Evolutionary conservation across 2,113 vertebrate species (phyloP).

Genomic region (Atlantisia rogersi): DNA sequence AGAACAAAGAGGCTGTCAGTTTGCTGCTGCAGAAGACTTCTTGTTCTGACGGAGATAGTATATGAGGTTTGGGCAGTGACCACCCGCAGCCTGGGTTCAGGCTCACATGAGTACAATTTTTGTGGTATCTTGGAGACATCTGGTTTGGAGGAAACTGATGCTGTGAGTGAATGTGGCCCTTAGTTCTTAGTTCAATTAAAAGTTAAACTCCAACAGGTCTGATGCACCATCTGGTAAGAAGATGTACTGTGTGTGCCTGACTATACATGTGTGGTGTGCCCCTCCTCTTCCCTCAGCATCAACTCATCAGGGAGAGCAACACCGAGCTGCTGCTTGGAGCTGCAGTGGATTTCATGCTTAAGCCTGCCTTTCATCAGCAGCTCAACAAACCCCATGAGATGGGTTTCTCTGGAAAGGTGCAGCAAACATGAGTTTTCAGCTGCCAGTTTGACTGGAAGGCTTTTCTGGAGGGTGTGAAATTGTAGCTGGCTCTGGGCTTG

Average conservation of each 20-base stretch:
- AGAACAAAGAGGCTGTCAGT: neutral
- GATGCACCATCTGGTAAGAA: constrained; percentile 42
- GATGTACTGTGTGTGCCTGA: constrained; percentile 10
- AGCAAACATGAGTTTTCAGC: neutral
- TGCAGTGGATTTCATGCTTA: neutral
- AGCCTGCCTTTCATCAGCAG: neutral
- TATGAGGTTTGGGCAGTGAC: neutral
- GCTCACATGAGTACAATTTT: constrained; percentile 2
- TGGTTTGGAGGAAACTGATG: constrained; percentile 15
- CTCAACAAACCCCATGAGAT: neutral
- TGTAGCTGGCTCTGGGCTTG: neutral
- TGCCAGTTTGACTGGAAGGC: neutral
- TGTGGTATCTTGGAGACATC: neutral
- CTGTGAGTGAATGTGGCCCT: constrained; percentile 4
- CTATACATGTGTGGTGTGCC: neutral
- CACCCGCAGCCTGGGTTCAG: neutral
- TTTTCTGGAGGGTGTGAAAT: neutral
- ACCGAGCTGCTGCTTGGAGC: neutral
- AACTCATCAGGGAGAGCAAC: fast-evolving
- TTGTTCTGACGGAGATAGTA: neutral
- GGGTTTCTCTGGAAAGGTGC: neutral
- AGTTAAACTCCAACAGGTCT: constrained; percentile 9
- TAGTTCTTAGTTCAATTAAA: constrained; percentile 33
- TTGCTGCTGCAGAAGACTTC: neutral
- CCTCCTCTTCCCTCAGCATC: neutral